A percentile compares a stretch with the other conserved stretches of the same genome.
Conservation (phyloP, 2,888 invertebrate species). For the Pyrgus malvae region DNA sequence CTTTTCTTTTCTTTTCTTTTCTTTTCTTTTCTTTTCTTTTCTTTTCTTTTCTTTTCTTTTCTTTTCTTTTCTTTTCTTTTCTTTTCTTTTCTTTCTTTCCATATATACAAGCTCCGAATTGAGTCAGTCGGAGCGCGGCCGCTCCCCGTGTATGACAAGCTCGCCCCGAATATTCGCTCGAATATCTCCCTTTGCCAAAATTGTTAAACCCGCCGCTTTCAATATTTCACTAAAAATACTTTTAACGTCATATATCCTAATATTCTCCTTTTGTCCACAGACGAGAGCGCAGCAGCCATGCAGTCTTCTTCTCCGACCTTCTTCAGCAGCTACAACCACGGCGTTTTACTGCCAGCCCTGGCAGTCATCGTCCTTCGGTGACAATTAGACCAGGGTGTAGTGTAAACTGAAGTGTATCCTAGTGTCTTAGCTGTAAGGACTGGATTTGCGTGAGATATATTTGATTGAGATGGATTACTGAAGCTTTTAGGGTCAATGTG, state of each 20-base stretch:
- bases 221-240: too few species aligned
- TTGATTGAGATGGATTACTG: neutral
- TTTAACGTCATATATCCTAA: neutral
- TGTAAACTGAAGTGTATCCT: conserved; percentile 14
- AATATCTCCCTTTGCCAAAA: too few species aligned
- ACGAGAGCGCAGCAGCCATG: conserved; percentile 92
- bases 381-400: conserved; percentile 47
- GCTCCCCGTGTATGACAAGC: too few species aligned
- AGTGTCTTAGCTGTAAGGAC: conserved; percentile 3
- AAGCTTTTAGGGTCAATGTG: too few species aligned
- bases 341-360: conserved; percentile 48
- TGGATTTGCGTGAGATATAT: conserved; percentile 15
- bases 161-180: too few species aligned
- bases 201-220: too few species aligned
- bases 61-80: too few species aligned
- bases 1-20: too few species aligned
- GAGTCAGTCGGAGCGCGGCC: too few species aligned
- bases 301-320: conserved; percentile 83
- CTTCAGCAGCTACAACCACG: conserved; percentile 46
- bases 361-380: conserved; percentile 60
- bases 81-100: neutral
- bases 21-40: too few species aligned
- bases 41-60: too few species aligned
- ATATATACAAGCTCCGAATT: too few species aligned
- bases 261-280: conserved; percentile 65